These are phyloP conservation scores for Buceros bicornis DNA, from an alignment of 2,797 vertebrate species.

Conservation along the genomic window DNA sequence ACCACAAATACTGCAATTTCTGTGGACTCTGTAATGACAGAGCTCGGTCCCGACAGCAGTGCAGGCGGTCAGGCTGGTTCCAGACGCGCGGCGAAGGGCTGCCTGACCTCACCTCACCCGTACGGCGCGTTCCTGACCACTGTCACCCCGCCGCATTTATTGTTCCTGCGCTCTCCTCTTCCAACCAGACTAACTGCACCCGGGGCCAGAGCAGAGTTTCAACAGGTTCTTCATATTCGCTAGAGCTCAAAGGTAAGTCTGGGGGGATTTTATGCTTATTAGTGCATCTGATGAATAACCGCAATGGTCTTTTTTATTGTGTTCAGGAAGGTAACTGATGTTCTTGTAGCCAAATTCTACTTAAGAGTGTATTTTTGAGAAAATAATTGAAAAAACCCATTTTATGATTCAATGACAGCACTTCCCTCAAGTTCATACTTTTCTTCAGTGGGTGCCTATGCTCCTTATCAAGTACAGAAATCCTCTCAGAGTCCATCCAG, in stretches of 20 bases:
- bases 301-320: not conserved
- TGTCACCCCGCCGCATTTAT: not conserved
- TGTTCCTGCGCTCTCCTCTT: not conserved
- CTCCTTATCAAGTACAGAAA: not conserved
- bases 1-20: not conserved
- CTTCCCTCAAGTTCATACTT: not conserved
- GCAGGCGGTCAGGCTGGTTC: constrained; percentile 70
- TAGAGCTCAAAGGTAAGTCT: constrained; percentile 69
- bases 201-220: not conserved
- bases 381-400: not conserved
- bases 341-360: not conserved
- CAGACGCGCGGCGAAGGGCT: constrained; percentile 20
- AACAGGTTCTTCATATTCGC: not conserved
- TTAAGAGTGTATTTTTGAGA: not conserved
- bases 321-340: rapidly evolving
- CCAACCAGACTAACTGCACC: not conserved
- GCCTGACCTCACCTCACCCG: constrained; percentile 52
- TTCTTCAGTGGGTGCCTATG: not conserved
- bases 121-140: not conserved
- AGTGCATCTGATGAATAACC: not conserved
- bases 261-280: not conserved
- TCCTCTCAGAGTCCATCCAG: not conserved
- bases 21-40: constrained; percentile 49
- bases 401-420: not conserved
- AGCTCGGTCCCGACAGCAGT: not conserved